phyloP scores from a whole-genome alignment of 1,140 invertebrate species.

The Camponotus vicinus region DNA sequence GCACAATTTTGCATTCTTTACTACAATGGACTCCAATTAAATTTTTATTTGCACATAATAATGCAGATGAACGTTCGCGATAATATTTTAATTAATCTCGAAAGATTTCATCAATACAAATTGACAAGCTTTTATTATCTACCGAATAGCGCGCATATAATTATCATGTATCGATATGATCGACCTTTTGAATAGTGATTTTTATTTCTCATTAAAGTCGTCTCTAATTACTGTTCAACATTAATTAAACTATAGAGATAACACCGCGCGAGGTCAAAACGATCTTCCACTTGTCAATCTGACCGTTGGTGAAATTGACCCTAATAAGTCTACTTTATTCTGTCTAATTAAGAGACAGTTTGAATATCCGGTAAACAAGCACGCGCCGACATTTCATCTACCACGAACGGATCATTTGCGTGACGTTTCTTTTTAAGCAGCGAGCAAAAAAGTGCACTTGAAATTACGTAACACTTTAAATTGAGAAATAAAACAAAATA shows the following conservation, averaged over 20 bases:
- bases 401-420: neutral
- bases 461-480: neutral
- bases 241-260: constrained; percentile 39
- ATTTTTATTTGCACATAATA: neutral
- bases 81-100: constrained; percentile 28
- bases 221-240: constrained; percentile 28
- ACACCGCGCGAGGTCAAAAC: constrained; percentile 46
- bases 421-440: neutral
- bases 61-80: neutral
- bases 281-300: constrained; percentile 54
- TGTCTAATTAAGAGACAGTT: constrained; percentile 47
- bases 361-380: constrained; percentile 54
- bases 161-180: constrained; percentile 2
- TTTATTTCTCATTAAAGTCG: constrained; percentile 9
- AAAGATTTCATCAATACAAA: neutral
- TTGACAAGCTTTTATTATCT: constrained; percentile 21
- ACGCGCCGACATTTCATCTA: neutral
- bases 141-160: neutral
- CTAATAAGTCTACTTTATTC: constrained; percentile 53
- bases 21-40: neutral
- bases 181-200: neutral
- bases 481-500: neutral
- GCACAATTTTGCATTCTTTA: neutral
- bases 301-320: constrained; percentile 57
- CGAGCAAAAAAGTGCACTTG: neutral